These are phyloP conservation scores for Drosophila hydei DNA, from an alignment of 1,140 invertebrate genomes.

Conservation along the genomic window DNA sequence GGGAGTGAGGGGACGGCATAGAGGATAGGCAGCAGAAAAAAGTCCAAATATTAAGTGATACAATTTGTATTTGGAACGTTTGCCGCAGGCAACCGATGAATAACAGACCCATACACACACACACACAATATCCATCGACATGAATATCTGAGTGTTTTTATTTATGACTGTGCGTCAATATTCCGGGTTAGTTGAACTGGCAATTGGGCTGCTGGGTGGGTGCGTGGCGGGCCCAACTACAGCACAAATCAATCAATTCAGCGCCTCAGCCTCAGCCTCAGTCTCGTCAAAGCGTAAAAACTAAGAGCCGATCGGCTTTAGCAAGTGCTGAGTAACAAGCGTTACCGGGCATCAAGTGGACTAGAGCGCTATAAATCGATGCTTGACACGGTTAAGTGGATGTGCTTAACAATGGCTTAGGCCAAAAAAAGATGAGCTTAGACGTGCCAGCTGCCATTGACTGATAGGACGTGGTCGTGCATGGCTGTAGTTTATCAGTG, in stretches of 20 bases:
- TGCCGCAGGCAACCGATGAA: slow-evolving; percentile 71
- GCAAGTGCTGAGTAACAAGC: slow-evolving; percentile 31
- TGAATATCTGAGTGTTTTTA: slow-evolving; percentile 81
- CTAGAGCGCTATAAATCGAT: slow-evolving; percentile 42
- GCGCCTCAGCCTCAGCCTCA: slow-evolving; percentile 23
- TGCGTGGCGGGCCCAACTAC: slow-evolving; percentile 42
- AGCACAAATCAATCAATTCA: slow-evolving; percentile 74
- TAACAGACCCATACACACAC: slow-evolving; percentile 36
- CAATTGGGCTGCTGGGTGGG: background rate
- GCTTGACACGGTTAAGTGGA: slow-evolving; percentile 52
- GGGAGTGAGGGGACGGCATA: background rate
- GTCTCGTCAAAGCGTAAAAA: slow-evolving; percentile 26
- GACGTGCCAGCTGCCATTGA: background rate
- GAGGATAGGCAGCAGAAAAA: background rate
- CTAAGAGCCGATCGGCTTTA: slow-evolving; percentile 35
- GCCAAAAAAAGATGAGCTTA: background rate
- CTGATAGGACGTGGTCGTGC: background rate
- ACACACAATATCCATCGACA: slow-evolving; percentile 55
- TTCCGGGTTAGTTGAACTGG: slow-evolving; percentile 21
- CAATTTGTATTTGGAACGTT: slow-evolving; percentile 63
- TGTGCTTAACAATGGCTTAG: slow-evolving; percentile 50
- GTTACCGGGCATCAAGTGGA: slow-evolving; percentile 18
- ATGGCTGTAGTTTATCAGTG: too few species aligned
- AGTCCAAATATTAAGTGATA: slow-evolving; percentile 68
- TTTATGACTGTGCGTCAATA: slow-evolving; percentile 75